phyloP scores from a whole-genome alignment of 2,797 vertebrate genomes.

The Acomys russatus region DNA sequence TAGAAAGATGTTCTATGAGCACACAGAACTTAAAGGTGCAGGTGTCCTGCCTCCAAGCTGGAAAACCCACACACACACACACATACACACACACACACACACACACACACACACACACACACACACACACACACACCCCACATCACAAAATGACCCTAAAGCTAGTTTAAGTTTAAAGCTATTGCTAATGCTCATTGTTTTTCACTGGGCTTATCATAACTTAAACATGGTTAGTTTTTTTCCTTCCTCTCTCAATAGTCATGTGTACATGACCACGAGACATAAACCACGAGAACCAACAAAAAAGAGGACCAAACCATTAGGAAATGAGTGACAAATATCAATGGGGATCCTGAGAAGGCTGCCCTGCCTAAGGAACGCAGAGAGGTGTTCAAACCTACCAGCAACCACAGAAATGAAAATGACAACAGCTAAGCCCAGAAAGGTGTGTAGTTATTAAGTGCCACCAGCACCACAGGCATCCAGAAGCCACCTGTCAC shows the following conservation, averaged over 20 bases:
- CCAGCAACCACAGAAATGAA: neutral
- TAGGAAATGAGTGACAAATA: conserved; percentile 17
- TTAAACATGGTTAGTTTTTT: neutral
- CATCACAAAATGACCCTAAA: neutral
- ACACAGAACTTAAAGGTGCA: neutral
- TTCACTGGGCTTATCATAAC: neutral
- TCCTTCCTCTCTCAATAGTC: neutral
- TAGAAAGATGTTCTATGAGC: conserved; percentile 22
- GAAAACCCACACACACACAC: neutral
- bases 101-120: neutral
- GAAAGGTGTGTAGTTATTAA: too few relatives aligned
- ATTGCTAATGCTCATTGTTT: neutral
- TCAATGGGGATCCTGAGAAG: conserved; percentile 5
- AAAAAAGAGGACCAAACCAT: neutral
- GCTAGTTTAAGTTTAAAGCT: neutral
- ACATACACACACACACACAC: neutral
- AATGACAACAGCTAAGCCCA: too few relatives aligned
- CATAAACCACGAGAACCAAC: neutral
- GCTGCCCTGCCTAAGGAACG: neutral
- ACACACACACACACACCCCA: neutral
- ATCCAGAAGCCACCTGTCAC: too few relatives aligned
- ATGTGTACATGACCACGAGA: neutral
- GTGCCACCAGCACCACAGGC: too few relatives aligned
- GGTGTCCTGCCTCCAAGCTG: neutral
- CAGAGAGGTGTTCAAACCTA: conserved; percentile 6